These are phyloP conservation scores for Harpagoxenus sublaevis DNA, from an alignment of 2,888 invertebrate species.

Conservation along the genomic window DNA sequence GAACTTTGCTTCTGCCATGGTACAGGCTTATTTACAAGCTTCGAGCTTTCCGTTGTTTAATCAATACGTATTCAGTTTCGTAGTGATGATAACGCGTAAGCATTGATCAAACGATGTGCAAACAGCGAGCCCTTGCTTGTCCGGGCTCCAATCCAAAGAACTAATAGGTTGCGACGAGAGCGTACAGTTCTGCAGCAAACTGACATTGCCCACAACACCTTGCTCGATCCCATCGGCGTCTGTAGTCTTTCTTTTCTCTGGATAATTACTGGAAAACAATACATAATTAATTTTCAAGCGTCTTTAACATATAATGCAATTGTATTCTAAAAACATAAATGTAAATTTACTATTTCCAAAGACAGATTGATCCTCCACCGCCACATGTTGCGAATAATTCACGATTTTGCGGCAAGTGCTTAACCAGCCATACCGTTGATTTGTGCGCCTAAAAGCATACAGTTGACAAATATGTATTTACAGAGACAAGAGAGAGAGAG, in stretches of 20 bases:
- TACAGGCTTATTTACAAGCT: not conserved
- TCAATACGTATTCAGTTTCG: conserved; percentile 93
- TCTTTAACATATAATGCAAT: not conserved
- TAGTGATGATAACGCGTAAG: conserved; percentile 94
- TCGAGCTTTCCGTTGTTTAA: conserved; percentile 29
- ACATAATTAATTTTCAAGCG: not conserved
- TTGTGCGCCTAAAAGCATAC: conserved; percentile 87
- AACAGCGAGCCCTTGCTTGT: conserved; percentile 95
- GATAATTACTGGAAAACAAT: conserved; percentile 89
- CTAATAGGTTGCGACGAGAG: conserved; percentile 96
- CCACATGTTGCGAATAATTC: conserved; percentile 97
- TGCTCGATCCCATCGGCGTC: conserved; percentile 91
- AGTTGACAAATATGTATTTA: not conserved
- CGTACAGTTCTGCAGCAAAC: conserved; percentile 92
- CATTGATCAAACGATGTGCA: conserved; percentile 97
- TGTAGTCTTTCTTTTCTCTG: conserved; percentile 90
- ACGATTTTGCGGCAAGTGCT: conserved; percentile 97
- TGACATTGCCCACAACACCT: conserved; percentile 93
- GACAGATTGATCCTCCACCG: conserved; percentile 94
- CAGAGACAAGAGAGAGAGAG: not conserved
- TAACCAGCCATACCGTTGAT: conserved; percentile 96
- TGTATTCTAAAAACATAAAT: not conserved
- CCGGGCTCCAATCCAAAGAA: conserved; percentile 96
- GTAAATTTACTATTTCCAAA: conserved; percentile 97
- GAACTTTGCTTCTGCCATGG: not conserved